These are phyloP conservation scores for Vultur gryphus DNA, from an alignment of 2,797 vertebrate genomes.

Conservation along the genomic window DNA sequence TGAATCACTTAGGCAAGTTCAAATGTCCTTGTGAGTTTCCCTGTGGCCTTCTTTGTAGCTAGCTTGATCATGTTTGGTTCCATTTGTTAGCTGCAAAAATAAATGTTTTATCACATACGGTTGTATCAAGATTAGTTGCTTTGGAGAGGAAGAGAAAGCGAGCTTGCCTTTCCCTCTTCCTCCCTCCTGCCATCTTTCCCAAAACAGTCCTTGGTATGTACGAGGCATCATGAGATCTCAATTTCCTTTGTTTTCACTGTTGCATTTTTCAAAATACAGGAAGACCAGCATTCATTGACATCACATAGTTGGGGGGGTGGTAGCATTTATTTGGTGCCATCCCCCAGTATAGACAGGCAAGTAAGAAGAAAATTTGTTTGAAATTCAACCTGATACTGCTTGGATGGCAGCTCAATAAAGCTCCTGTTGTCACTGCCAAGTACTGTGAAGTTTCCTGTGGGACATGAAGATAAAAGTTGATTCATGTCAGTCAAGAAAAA, in stretches of 20 bases:
- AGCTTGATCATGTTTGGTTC: neutral
- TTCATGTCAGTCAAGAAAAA: neutral
- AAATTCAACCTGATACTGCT: neutral
- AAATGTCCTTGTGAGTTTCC: neutral
- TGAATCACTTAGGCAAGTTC: neutral
- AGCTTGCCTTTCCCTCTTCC: neutral
- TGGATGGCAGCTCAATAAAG: neutral
- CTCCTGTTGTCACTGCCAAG: neutral
- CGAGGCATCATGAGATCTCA: neutral
- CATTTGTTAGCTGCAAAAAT: neutral
- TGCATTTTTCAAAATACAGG: neutral
- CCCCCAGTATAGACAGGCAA: neutral
- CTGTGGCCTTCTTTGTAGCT: neutral
- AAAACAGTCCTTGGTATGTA: neutral
- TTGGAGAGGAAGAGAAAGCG: neutral
- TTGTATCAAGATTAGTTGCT: neutral
- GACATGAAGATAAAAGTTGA: neutral
- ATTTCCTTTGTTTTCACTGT: neutral
- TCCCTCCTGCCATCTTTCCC: neutral
- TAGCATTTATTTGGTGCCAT: neutral
- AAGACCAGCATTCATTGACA: neutral
- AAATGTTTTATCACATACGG: neutral
- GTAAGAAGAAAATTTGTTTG: neutral
- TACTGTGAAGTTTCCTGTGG: neutral
- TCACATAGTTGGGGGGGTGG: neutral